Evolutionary conservation across 2,113 vertebrate species (phyloP).

Genomic region (Boulengeromyrus knoepffleri): DNA sequence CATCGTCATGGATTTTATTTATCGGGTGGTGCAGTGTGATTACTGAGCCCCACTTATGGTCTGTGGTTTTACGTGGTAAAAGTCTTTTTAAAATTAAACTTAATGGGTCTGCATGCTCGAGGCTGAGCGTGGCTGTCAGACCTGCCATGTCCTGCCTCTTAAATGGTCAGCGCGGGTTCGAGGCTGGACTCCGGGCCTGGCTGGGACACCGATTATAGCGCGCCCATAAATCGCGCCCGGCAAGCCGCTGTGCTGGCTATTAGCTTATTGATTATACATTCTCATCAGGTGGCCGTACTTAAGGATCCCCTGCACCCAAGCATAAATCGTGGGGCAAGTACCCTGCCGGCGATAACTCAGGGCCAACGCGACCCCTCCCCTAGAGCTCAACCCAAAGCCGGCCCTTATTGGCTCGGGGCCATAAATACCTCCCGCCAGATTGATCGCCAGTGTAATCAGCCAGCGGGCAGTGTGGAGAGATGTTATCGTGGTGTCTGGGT

Average conservation of each 20-base stretch:
- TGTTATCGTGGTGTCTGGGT: background rate
- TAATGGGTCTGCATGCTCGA: background rate
- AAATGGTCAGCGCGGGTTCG: background rate
- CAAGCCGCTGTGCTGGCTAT: constrained; percentile 43
- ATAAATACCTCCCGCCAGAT: constrained; percentile 53
- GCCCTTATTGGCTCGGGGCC: constrained; percentile 25
- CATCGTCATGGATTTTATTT: background rate
- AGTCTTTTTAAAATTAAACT: background rate
- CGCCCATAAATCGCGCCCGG: constrained; percentile 41
- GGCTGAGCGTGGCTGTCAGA: constrained; percentile 36
- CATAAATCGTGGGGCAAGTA: constrained; percentile 48
- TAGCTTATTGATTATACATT: constrained; percentile 57
- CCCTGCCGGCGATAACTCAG: constrained; percentile 42
- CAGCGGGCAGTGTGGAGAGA: background rate
- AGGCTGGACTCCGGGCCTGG: background rate
- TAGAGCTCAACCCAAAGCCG: constrained; percentile 32
- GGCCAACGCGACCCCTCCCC: constrained; percentile 2
- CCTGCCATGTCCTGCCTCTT: background rate
- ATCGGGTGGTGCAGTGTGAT: background rate
- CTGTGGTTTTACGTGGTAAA: background rate
- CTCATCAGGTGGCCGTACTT: constrained; percentile 33
- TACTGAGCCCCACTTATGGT: background rate
- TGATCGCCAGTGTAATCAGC: background rate
- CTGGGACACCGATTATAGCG: constrained; percentile 21
- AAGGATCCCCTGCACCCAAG: constrained; percentile 37